A percentile compares a stretch with the other conserved stretches of the same genome.
phyloP scores from a whole-genome alignment of 2,113 vertebrate species.

The Saguinus imperator region DNA sequence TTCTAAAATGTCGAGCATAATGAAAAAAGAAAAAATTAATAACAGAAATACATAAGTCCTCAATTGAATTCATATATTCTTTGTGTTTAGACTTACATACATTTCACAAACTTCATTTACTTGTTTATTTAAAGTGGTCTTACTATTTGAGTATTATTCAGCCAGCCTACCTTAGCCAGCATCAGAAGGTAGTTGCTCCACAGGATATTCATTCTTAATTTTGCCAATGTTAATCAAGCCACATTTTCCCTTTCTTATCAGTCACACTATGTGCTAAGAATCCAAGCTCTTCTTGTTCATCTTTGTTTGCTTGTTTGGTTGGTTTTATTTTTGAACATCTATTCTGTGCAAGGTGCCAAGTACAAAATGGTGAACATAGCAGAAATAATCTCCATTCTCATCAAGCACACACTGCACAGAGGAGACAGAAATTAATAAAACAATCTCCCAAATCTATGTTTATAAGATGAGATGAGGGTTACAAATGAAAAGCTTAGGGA shows the following conservation, averaged over 20 bases:
- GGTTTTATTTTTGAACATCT: neutral
- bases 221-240: neutral
- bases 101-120: conserved; percentile 27
- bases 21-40: conserved; percentile 10
- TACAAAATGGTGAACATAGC: neutral
- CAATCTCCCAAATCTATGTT: neutral
- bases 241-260: neutral
- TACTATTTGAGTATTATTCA: neutral
- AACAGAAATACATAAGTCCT: neutral
- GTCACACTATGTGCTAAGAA: neutral
- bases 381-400: neutral
- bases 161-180: neutral
- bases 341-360: neutral
- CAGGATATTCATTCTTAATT: neutral
- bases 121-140: neutral
- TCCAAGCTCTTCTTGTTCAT: neutral
- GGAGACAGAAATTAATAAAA: neutral
- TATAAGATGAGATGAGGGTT: neutral
- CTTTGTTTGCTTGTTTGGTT: neutral
- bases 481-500: neutral
- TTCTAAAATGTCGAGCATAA: conserved; percentile 56
- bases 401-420: neutral
- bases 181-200: neutral
- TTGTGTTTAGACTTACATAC: neutral
- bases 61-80: neutral